A percentile compares a stretch with the other conserved stretches of the same genome.
phyloP scores from a whole-genome alignment of 2,888 invertebrate genomes.

The Pseudanteris insignis region DNA sequence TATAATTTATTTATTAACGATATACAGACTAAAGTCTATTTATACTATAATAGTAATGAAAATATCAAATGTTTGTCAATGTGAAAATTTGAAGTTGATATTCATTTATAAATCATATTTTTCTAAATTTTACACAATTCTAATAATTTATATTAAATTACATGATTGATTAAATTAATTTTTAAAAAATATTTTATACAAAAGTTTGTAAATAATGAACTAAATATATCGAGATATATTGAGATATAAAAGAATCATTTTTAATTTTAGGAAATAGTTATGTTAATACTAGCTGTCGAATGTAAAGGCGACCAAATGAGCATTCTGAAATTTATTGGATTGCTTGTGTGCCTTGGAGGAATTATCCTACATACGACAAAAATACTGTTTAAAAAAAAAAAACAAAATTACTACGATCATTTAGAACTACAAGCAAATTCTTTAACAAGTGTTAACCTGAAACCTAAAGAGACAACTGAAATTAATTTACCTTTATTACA shows the following conservation, averaged over 20 bases:
- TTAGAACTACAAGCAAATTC: constrained; percentile 60
- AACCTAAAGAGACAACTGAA: constrained; percentile 54
- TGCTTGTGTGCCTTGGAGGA: constrained; percentile 87
- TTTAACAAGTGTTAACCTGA: constrained; percentile 48
- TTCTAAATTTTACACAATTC: no score
- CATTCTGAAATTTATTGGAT: constrained; percentile 82
- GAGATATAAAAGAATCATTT: constrained; percentile 4
- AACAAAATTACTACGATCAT: constrained; percentile 50
- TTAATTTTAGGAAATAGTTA: constrained; percentile 84
- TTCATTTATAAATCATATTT: no score
- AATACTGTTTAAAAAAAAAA: constrained; percentile 68
- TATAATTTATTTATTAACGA: no score
- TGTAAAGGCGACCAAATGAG: constrained; percentile 88
- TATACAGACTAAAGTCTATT: no score
- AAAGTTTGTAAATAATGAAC: no score
- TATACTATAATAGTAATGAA: no score
- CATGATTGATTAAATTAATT: no score
- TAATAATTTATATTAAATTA: no score
- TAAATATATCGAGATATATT: no score
- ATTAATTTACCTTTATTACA: constrained; percentile 59
- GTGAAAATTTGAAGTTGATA: no score
- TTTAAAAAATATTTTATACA: no score
- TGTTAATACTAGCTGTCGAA: constrained; percentile 86
- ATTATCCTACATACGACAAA: constrained; percentile 85
- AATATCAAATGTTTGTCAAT: no score